phyloP scores from a whole-genome alignment of 2,888 invertebrate species.

The Lasius fuliginosus region DNA sequence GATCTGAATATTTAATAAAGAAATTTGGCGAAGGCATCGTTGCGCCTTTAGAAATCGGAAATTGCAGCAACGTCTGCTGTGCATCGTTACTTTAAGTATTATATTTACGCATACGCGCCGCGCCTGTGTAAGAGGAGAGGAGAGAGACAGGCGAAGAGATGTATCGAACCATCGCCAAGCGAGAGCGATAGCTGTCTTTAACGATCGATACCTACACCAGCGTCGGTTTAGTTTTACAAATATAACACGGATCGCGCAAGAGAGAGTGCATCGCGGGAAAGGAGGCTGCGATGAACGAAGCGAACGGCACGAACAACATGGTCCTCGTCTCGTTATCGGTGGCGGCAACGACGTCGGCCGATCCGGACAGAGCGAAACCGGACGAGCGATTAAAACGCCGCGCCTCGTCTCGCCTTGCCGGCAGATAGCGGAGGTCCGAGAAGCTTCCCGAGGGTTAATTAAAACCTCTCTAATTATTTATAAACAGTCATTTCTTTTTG shows the following conservation, averaged over 20 bases:
- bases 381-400: constrained; percentile 81
- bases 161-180: constrained; percentile 41
- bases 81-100: constrained; percentile 28
- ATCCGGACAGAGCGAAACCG: constrained; percentile 69
- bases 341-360: constrained; percentile 49
- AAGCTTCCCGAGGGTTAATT: constrained; percentile 85
- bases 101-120: neutral
- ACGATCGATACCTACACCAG: constrained; percentile 70
- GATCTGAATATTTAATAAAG: constrained; percentile 52
- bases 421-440: constrained; percentile 76
- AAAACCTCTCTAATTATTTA: constrained; percentile 86
- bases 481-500: constrained; percentile 85
- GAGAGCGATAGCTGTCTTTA: constrained; percentile 63
- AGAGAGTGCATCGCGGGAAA: constrained; percentile 19
- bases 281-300: constrained; percentile 34
- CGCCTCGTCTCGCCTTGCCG: constrained; percentile 57
- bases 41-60: constrained; percentile 20
- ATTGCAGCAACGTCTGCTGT: constrained; percentile 19
- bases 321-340: constrained; percentile 37
- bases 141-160: constrained; percentile 41
- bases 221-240: constrained; percentile 79
- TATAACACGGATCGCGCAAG: constrained; percentile 73
- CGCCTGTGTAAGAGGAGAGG: constrained; percentile 3
- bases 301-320: constrained; percentile 42
- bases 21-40: constrained; percentile 29